Evolutionary conservation across 2,888 invertebrate genomes (phyloP).

Genomic region (Drosophila leonis): DNA sequence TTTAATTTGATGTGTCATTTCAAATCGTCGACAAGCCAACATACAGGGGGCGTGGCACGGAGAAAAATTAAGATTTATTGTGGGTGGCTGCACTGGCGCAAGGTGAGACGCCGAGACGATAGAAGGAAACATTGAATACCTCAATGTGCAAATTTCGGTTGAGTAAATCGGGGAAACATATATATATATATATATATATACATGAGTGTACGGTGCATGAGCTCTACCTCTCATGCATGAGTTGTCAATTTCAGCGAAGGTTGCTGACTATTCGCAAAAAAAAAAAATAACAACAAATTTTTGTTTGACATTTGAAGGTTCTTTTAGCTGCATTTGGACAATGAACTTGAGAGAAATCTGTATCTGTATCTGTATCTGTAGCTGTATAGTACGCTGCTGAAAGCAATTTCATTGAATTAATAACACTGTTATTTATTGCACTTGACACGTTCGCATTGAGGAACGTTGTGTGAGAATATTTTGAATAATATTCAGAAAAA

Average conservation of each 20-base stretch:
- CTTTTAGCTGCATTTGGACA: slow-evolving; percentile 68
- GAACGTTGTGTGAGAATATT: neutral
- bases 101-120: slow-evolving; percentile 25
- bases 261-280: slow-evolving; percentile 42
- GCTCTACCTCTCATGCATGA: slow-evolving; percentile 37
- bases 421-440: slow-evolving; percentile 40
- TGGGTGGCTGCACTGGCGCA: slow-evolving; percentile 67
- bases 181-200: neutral
- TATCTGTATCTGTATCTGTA: slow-evolving; percentile 9
- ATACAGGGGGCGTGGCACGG: neutral
- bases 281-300: slow-evolving; percentile 29
- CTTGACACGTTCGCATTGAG: slow-evolving; percentile 35
- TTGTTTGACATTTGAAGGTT: slow-evolving; percentile 69
- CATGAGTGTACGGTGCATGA: neutral
- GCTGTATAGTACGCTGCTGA: slow-evolving; percentile 33
- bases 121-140: slow-evolving; percentile 16
- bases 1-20: slow-evolving; percentile 77
- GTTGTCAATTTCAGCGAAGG: slow-evolving; percentile 66
- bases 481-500: neutral
- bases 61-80: slow-evolving; percentile 73
- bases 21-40: slow-evolving; percentile 53
- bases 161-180: neutral
- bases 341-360: slow-evolving; percentile 67
- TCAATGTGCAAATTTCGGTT: slow-evolving; percentile 13
- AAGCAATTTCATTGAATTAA: slow-evolving; percentile 61